Base-by-base conservation (phyloP, 1,140 invertebrate genomes). In the Bombus confusus region DNA sequence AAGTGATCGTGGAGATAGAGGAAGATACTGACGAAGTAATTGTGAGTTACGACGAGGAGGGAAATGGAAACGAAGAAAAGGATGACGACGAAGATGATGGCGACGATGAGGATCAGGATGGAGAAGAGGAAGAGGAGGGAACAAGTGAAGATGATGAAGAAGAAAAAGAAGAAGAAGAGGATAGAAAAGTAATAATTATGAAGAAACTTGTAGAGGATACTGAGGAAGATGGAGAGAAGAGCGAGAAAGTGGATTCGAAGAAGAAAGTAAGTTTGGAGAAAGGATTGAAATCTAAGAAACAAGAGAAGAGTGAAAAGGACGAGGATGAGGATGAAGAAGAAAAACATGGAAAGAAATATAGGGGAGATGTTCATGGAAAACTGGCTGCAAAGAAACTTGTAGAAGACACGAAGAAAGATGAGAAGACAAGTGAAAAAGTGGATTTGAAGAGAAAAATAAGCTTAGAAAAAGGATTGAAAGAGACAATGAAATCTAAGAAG, bases 21-120 rank as follows among this genome's bases (percentile, higher is more conserved):
- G 76, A 89, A 31, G 83, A 86, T 22, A 80, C 72, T 28, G 85
- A 59, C 12, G 69, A 85, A 6, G 43, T 85, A 6, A 62, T 77
- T 0, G 43, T 57, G 12, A 76, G 77, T 8, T 85, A 88, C 15
- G 77, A 81, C 0, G 28, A 69, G n/a, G 80, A 69, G 3, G 80
- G 79, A 12, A 77, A 88, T 4, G 79, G 88, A 0, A 62, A 82
- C 0, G 68, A 87, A 3, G 69, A 75, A 13, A 28, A 25, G 5
- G 83, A 87, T n/a, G 86, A 89, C 75, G 86, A 91, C 2, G 77
- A 86, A 13, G 80, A 88, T 9, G 37, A 47, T 1, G 39, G 10
- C 1, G 47, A 57, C 3, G n/a, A 62, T 0, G 76, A 86, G 4
- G 82, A 88, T 8, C 37, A 62, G 2, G 57, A 37, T 15, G 72